Conservation (phyloP, 2,113 vertebrate genomes). For the Aix galericulata region DNA sequence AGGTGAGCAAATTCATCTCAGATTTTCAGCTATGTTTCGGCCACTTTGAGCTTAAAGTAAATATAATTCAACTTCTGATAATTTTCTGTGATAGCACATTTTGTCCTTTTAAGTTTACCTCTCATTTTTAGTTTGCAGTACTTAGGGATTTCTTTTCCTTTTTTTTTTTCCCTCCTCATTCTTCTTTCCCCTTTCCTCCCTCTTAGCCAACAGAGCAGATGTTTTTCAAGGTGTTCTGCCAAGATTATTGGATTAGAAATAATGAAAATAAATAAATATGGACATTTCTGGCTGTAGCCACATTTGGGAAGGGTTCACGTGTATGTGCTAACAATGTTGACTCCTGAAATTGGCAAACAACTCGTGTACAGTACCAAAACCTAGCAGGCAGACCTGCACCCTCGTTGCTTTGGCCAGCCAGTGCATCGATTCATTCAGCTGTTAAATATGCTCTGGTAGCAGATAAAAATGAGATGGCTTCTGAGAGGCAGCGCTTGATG, state of each 20-base stretch:
- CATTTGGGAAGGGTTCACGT: not conserved
- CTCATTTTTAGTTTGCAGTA: not conserved
- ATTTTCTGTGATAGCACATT: not conserved
- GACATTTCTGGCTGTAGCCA: not conserved
- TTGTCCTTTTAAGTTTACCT: not conserved
- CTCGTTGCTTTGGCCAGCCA: fast-evolving
- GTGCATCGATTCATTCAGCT: fast-evolving
- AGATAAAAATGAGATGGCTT: not conserved
- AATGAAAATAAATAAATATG: not conserved
- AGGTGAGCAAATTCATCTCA: slow-evolving; percentile 83
- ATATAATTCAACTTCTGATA: not conserved
- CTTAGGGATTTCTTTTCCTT: not conserved
- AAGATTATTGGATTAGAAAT: not conserved
- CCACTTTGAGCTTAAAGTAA: slow-evolving; percentile 35
- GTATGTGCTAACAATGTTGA: not conserved
- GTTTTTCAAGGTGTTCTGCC: not conserved
- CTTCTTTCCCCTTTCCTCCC: not conserved
- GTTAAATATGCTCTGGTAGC: not conserved
- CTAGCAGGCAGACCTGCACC: fast-evolving
- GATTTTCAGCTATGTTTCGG: slow-evolving; percentile 7
- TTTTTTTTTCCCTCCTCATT: fast-evolving
- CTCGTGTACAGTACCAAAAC: not conserved
- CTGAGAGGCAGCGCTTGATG: not conserved
- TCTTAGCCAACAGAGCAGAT: not conserved
- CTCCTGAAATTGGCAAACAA: not conserved